phyloP scores from a whole-genome alignment of 2,888 invertebrate species.

The Limenitis camilla region DNA sequence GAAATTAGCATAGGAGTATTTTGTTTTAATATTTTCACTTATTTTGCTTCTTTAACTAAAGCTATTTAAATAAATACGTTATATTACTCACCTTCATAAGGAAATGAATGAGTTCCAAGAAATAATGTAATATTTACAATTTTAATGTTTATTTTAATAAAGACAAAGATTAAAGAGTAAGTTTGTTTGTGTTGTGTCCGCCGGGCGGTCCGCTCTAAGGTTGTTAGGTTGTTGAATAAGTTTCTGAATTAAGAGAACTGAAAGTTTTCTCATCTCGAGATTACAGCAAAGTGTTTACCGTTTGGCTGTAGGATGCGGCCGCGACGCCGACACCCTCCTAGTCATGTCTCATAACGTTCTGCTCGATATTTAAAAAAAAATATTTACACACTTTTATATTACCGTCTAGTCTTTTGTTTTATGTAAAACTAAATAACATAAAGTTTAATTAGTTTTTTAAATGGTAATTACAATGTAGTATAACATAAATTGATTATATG shows the following conservation, averaged over 20 bases:
- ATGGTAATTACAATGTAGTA: conserved; percentile 15
- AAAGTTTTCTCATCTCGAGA: conserved; percentile 77
- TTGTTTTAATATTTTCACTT: too few relatives aligned
- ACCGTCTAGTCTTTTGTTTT: conserved; percentile 2
- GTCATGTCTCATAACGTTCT: conserved; percentile 30
- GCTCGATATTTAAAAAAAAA: conserved; percentile 27
- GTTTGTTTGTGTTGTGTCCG: conserved; percentile 69
- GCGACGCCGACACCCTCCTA: conserved; percentile 37
- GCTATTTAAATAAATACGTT: too few relatives aligned
- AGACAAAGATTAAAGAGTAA: conserved; percentile 63
- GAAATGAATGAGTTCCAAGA: background rate
- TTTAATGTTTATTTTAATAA: conserved; percentile 47
- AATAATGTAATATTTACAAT: conserved; percentile 31
- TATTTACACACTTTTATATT: conserved; percentile 11
- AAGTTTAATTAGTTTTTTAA: conserved; percentile 18
- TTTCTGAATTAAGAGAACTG: conserved; percentile 77
- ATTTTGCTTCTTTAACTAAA: too few relatives aligned
- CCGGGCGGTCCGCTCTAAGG: conserved; percentile 67
- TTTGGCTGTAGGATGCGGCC: conserved; percentile 70
- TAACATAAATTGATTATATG: too few relatives aligned
- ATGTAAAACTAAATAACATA: background rate
- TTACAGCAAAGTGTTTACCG: conserved; percentile 77
- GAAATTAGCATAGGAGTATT: too few relatives aligned
- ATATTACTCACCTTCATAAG: background rate
- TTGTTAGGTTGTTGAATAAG: conserved; percentile 76